Conservation (phyloP, 2,797 vertebrate species). For the Natrix natrix region DNA sequence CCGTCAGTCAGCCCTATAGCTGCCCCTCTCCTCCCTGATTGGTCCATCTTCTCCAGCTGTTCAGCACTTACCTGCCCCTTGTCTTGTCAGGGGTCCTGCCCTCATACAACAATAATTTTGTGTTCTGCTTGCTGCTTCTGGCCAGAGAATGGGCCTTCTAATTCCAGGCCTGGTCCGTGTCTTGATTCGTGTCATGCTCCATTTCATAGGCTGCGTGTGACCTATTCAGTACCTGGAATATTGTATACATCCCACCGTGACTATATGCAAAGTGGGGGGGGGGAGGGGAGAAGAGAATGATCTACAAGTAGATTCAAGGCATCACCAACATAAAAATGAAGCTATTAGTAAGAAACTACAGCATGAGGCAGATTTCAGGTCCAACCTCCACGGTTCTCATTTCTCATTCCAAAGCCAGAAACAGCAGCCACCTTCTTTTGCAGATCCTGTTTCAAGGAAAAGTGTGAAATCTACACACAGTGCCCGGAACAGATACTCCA, state of each 20-base stretch:
- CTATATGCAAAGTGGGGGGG: neutral
- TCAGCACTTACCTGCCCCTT: neutral
- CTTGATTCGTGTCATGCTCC: neutral
- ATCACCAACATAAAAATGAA: neutral
- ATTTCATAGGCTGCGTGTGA: neutral
- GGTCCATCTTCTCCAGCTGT: neutral
- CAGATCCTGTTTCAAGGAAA: conserved; percentile 96
- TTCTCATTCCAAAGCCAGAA: neutral
- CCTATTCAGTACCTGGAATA: neutral
- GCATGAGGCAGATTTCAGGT: neutral
- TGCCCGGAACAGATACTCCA: conserved; percentile 95
- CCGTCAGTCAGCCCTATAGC: neutral
- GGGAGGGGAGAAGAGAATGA: neutral
- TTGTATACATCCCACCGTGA: neutral
- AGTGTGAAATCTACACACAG: conserved; percentile 95
- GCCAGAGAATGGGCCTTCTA: neutral
- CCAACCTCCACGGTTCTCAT: neutral
- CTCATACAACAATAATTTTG: neutral
- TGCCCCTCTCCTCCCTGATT: neutral
- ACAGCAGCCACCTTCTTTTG: neutral
- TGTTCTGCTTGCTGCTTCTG: neutral
- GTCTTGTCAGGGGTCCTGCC: neutral
- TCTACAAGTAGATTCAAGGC: neutral
- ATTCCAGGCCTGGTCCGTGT: neutral
- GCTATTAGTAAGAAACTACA: neutral